These are phyloP conservation scores for Tipula helvola DNA, from an alignment of 2,888 invertebrate genomes.

Conservation along the genomic window DNA sequence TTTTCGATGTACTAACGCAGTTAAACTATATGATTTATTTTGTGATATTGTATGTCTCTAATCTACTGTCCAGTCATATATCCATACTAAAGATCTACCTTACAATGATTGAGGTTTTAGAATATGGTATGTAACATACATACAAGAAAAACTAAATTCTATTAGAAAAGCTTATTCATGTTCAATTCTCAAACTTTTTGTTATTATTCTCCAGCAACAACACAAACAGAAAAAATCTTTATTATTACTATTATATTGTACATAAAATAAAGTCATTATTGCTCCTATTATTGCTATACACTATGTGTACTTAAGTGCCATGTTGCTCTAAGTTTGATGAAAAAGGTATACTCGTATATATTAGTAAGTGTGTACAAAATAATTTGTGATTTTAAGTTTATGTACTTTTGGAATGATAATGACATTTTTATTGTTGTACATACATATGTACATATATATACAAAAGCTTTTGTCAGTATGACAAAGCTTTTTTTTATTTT, in stretches of 20 bases:
- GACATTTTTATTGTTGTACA: background rate
- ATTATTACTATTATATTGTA: background rate
- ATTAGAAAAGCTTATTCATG: background rate
- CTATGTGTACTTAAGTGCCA: background rate
- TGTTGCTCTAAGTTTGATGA: background rate
- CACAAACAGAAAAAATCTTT: background rate
- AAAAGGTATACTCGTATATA: background rate
- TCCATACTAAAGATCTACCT: background rate
- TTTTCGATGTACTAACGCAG: too few relatives aligned
- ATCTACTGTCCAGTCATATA: background rate
- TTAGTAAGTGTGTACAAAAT: background rate
- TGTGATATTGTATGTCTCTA: too few relatives aligned
- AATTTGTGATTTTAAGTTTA: background rate
- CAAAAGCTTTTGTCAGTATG: background rate
- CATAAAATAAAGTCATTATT: constrained; percentile 4
- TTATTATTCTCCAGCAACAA: background rate
- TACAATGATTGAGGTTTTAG: background rate
- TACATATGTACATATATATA: background rate
- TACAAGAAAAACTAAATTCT: background rate
- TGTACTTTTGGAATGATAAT: background rate
- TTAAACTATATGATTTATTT: too few relatives aligned
- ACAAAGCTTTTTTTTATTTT: background rate
- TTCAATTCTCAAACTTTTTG: background rate
- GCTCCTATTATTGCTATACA: background rate
- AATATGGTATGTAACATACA: background rate